Conservation (phyloP, 2,797 vertebrate genomes). For the Brachymystax lenok region DNA sequence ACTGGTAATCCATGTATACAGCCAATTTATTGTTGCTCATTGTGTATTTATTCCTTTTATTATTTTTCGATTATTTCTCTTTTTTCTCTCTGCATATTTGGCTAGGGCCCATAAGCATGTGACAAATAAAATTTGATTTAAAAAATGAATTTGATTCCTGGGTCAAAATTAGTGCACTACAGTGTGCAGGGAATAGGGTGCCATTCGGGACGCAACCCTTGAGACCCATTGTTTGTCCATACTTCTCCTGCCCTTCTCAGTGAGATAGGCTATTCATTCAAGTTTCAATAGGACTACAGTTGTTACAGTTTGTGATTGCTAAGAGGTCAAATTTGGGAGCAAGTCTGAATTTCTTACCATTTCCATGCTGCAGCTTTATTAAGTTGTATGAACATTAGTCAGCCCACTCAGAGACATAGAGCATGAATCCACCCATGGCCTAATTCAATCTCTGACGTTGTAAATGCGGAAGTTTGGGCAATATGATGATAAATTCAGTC, state of each 20-base stretch:
- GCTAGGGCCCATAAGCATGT: no score
- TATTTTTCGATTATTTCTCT: no score
- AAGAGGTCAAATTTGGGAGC: constrained; percentile 55
- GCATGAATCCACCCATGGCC: constrained; percentile 38
- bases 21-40: no score
- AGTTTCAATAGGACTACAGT: constrained; percentile 37
- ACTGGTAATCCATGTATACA: no score
- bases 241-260: not conserved
- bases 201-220: not conserved
- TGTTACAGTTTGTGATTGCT: constrained; percentile 30
- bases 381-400: constrained; percentile 64
- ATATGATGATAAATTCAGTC: constrained; percentile 57
- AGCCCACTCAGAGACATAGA: constrained; percentile 75
- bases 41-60: no score
- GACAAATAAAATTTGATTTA: no score
- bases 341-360: constrained; percentile 67
- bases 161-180: not conserved
- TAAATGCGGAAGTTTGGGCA: constrained; percentile 61
- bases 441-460: constrained; percentile 68
- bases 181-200: not conserved
- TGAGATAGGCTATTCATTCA: constrained; percentile 11
- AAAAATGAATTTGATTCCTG: no score
- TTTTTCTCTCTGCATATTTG: not conserved
- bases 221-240: not conserved
- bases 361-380: constrained; percentile 55